phyloP scores from a whole-genome alignment of 2,888 invertebrate species.

The Tetropium fuscum region DNA sequence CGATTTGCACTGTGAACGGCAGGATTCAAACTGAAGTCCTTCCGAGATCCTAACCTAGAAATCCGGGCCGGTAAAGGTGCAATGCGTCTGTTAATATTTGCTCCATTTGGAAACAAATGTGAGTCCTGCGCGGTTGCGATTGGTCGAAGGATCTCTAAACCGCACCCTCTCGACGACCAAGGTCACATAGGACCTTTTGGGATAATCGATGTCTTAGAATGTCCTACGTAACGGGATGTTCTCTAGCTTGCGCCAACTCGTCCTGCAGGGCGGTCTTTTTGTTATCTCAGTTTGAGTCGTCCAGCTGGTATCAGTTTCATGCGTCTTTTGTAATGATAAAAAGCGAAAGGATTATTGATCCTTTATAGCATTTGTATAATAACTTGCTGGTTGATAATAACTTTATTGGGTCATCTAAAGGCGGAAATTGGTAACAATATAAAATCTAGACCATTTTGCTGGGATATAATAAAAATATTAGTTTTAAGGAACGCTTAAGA shows the following conservation, averaged over 20 bases:
- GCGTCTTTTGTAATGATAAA: too few species aligned
- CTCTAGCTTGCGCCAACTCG: slow-evolving; percentile 9
- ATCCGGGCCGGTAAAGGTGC: slow-evolving; percentile 52
- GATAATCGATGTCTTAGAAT: slow-evolving; percentile 46
- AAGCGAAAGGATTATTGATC: too few species aligned
- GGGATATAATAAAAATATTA: too few species aligned
- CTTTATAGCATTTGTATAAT: too few species aligned
- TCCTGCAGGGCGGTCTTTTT: slow-evolving; percentile 16
- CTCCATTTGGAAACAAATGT: slow-evolving; percentile 44
- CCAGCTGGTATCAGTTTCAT: too few species aligned
- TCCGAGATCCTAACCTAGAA: slow-evolving; percentile 41
- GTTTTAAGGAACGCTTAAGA: too few species aligned
- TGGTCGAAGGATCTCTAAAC: slow-evolving; percentile 43
- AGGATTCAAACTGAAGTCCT: slow-evolving; percentile 13
- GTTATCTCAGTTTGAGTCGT: neutral
- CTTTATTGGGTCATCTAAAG: too few species aligned
- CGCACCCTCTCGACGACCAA: slow-evolving; percentile 42
- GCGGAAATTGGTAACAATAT: too few species aligned
- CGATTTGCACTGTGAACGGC: slow-evolving; percentile 3
- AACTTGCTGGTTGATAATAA: too few species aligned
- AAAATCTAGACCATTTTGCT: too few species aligned
- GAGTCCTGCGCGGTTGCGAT: slow-evolving; percentile 31
- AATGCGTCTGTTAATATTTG: slow-evolving; percentile 57
- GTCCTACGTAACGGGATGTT: slow-evolving; percentile 23
- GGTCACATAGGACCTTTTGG: slow-evolving; percentile 38